phyloP scores from a whole-genome alignment of 1,140 invertebrate species.

The Aphidius gifuensis region DNA sequence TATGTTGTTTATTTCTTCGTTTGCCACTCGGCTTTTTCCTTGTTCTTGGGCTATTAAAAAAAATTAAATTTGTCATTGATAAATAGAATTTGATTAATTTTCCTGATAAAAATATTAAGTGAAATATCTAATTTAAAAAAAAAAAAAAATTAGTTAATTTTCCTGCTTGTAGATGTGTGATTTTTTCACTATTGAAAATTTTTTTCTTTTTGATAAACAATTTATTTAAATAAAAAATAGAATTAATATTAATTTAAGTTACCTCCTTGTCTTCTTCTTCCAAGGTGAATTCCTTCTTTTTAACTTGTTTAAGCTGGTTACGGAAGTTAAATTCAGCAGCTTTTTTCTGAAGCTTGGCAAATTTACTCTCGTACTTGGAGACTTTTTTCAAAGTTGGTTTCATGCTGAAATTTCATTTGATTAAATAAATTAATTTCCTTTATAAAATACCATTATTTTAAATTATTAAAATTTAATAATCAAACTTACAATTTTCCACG shows the following conservation, averaged over 20 bases:
- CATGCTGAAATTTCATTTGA: constrained; percentile 62
- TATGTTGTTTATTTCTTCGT: constrained; percentile 66
- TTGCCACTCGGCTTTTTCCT: constrained; percentile 77
- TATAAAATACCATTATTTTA: too few relatives aligned
- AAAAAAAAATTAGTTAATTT: background rate
- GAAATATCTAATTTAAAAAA: constrained; percentile 8
- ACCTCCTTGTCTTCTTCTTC: constrained; percentile 97
- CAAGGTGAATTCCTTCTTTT: constrained; percentile 98
- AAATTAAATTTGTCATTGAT: constrained; percentile 30
- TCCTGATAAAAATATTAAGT: background rate
- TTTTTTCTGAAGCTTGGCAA: constrained; percentile 96
- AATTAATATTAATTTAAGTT: constrained; percentile 38
- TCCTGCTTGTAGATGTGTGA: background rate
- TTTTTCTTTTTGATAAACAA: background rate
- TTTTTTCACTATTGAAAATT: background rate
- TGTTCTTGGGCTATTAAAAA: constrained; percentile 71
- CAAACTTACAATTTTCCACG: constrained; percentile 98
- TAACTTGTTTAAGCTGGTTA: constrained; percentile 96
- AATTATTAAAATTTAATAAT: too few relatives aligned
- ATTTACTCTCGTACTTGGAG: constrained; percentile 99
- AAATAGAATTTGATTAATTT: too few relatives aligned
- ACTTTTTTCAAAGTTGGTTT: constrained; percentile 99
- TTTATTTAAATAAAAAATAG: background rate
- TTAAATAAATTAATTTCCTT: background rate
- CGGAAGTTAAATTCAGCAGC: constrained; percentile 98